These are phyloP conservation scores for Sebastes matsubarae DNA, from an alignment of 2,797 vertebrate species.

Conservation along the genomic window DNA sequence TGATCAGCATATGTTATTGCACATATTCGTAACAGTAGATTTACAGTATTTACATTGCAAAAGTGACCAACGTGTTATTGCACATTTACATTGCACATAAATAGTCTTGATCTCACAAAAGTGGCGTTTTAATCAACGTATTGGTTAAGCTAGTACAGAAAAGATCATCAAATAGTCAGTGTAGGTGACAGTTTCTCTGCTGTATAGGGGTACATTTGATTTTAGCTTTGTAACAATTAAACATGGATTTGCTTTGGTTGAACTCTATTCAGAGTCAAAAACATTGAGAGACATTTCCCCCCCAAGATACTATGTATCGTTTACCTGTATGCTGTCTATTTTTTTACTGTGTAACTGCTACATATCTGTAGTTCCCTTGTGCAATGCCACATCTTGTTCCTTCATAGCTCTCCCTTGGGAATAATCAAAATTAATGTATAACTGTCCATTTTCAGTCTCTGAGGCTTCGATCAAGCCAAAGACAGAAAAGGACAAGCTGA, in stretches of 20 bases:
- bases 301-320: background rate
- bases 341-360: background rate
- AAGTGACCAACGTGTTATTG: too few relatives aligned
- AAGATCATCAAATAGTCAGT: background rate
- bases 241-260: background rate
- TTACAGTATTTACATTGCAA: too few relatives aligned
- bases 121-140: background rate
- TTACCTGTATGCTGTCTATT: background rate
- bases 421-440: background rate
- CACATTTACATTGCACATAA: too few relatives aligned
- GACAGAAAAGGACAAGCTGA: conserved; percentile 89
- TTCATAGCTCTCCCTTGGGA: background rate
- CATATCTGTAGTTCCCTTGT: background rate
- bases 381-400: too few relatives aligned
- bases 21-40: accelerated
- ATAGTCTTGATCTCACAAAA: background rate
- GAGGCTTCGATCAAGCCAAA: conserved; percentile 84
- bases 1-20: too few relatives aligned
- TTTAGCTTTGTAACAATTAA: background rate
- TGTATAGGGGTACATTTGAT: background rate
- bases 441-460: conserved; percentile 40
- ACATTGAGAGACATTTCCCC: background rate
- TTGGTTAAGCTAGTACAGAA: too few relatives aligned
- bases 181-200: background rate
- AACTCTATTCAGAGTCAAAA: background rate